phyloP scores from a whole-genome alignment of 2,888 invertebrate genomes.

The Sesia bembeciformis region DNA sequence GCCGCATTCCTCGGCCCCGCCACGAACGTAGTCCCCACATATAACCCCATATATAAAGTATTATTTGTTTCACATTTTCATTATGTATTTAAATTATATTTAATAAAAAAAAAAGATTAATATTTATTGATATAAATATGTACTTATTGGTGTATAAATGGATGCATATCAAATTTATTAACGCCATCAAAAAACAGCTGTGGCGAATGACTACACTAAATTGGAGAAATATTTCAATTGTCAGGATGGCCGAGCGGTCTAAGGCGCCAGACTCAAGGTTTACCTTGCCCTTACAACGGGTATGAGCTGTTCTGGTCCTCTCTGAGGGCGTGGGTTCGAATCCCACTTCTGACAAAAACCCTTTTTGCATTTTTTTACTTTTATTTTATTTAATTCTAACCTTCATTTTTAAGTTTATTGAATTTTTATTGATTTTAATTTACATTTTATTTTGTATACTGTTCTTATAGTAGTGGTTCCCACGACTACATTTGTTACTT shows the following conservation, averaged over 20 bases:
- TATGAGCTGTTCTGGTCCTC: slow-evolving; percentile 81
- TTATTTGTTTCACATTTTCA: no score
- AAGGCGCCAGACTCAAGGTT: slow-evolving; percentile 82
- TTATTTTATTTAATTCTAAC: slow-evolving; percentile 1
- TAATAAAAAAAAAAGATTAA: no score
- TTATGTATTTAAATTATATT: no score
- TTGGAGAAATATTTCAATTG: slow-evolving; percentile 25
- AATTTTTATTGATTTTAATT: background rate
- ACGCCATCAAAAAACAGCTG: background rate
- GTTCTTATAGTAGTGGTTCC: no score
- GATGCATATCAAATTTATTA: no score
- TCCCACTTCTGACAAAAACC: slow-evolving; percentile 83
- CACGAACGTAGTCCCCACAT: no score
- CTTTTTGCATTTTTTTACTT: slow-evolving; percentile 25
- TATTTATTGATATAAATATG: no score
- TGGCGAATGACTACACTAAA: slow-evolving; percentile 19
- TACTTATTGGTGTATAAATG: no score
- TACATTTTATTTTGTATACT: no score
- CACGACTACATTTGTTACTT: no score
- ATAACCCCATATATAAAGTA: no score
- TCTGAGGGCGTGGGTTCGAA: slow-evolving; percentile 88
- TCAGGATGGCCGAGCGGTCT: slow-evolving; percentile 93
- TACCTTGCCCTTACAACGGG: slow-evolving; percentile 76
- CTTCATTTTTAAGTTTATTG: background rate
- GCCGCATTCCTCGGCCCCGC: no score